phyloP scores from a whole-genome alignment of 2,888 invertebrate genomes.

The Mimas tiliae region DNA sequence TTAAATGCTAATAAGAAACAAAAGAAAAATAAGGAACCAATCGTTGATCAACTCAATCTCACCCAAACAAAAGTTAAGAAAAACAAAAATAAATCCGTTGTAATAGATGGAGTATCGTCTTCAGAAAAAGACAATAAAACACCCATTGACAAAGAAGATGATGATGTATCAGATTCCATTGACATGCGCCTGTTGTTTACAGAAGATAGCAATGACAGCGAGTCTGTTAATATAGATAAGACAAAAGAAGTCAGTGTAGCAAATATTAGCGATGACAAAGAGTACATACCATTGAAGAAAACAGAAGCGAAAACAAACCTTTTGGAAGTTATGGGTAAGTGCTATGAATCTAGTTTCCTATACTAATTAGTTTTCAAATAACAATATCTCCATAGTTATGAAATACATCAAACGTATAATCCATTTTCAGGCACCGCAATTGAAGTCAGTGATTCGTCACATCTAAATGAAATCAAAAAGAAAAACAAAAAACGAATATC shows the following conservation, averaged over 20 bases:
- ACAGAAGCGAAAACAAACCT: conserved; percentile 64
- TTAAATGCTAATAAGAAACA: conserved; percentile 64
- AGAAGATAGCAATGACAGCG: conserved; percentile 68
- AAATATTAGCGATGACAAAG: conserved; percentile 36
- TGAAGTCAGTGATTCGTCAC: background rate
- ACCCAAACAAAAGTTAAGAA: conserved; percentile 57
- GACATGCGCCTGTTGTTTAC: conserved; percentile 69
- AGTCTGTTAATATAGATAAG: conserved; percentile 39
- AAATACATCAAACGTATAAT: background rate
- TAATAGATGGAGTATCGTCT: conserved; percentile 26
- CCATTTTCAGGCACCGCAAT: background rate
- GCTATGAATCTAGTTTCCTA: background rate
- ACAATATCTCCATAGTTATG: conserved; percentile 17
- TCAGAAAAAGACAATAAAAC: conserved; percentile 30
- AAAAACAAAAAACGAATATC: conserved; percentile 39
- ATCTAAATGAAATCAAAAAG: conserved; percentile 1
- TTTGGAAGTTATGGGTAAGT: conserved; percentile 50
- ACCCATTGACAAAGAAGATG: conserved; percentile 32
- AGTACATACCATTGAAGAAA: conserved; percentile 64
- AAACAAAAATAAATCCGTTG: conserved; percentile 34
- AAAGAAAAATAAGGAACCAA: conserved; percentile 50
- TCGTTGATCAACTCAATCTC: conserved; percentile 71
- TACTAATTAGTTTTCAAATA: background rate
- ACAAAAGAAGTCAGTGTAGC: conserved; percentile 32
- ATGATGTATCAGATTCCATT: conserved; percentile 65